These are phyloP conservation scores for Lycopodina hypogea DNA, from an alignment of 37 sponge, comb jelly and placozoan species.

Conservation along the genomic window DNA sequence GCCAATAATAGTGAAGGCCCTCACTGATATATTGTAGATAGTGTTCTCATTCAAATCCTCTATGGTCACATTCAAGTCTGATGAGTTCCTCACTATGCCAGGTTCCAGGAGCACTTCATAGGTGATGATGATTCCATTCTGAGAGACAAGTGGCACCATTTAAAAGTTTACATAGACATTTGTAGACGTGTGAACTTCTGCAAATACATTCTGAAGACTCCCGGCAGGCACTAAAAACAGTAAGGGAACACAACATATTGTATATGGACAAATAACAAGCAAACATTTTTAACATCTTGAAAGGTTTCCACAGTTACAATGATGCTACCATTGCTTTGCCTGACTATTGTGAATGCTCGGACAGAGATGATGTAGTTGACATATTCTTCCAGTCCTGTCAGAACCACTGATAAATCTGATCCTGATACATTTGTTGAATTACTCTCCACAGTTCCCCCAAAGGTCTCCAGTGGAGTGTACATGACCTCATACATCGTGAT, in stretches of 20 bases:
- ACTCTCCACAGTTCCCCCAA: too few relatives aligned
- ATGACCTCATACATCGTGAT: too few relatives aligned
- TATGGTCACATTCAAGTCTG: neutral
- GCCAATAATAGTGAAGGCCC: constrained; percentile 33
- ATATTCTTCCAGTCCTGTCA: too few relatives aligned
- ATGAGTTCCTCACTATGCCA: neutral
- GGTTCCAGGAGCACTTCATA: constrained; percentile 14
- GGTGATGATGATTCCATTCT: constrained; percentile 46
- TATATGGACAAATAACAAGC: neutral
- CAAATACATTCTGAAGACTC: constrained; percentile 5
- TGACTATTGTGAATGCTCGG: constrained; percentile 26
- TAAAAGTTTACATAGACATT: constrained; percentile 17
- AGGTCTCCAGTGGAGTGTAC: too few relatives aligned
- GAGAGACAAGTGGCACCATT: neutral
- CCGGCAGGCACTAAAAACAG: constrained; percentile 2
- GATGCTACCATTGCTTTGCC: constrained; percentile 28
- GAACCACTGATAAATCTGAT: too few relatives aligned
- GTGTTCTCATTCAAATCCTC: constrained; percentile 13
- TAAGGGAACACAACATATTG: neutral
- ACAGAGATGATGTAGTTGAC: too few relatives aligned
- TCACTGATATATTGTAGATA: constrained; percentile 24
- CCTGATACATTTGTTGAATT: too few relatives aligned
- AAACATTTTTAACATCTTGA: constrained; percentile 20
- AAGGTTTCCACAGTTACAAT: neutral
- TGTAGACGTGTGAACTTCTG: constrained; percentile 1